Conservation (phyloP, 1,140 invertebrate species). For the Pomacea maculata region DNA sequence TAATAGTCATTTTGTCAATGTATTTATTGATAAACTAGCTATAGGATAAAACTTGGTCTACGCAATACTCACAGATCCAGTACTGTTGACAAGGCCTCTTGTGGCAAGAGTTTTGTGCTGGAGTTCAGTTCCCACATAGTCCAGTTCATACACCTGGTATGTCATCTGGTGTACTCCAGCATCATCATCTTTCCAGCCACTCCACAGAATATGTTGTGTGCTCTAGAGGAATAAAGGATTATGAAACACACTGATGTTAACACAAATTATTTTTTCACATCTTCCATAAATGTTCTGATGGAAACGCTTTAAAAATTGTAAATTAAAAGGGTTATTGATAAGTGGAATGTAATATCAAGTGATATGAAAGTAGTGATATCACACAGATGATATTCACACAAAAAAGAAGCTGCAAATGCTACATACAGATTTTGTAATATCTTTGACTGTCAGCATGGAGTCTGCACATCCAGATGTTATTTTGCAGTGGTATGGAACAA, state of each 20-base stretch:
- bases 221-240: slow-evolving; percentile 8
- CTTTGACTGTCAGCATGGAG: slow-evolving; percentile 4
- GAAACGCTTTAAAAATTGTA: background rate
- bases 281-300: background rate
- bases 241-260: background rate
- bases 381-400: no score
- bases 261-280: no score
- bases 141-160: slow-evolving; percentile 26
- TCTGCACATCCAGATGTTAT: background rate
- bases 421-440: slow-evolving; percentile 9
- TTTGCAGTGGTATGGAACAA: slow-evolving; percentile 19
- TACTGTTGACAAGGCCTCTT: background rate
- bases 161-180: slow-evolving; percentile 24
- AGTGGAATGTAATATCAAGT: background rate
- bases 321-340: background rate
- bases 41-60: background rate
- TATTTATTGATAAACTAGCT: background rate
- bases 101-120: background rate
- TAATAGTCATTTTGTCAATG: background rate
- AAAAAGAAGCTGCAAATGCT: no score
- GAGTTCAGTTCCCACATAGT: background rate
- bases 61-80: background rate
- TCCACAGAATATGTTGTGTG: slow-evolving; percentile 25
- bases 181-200: slow-evolving; percentile 37
- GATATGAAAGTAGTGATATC: background rate